These are phyloP conservation scores for Druon quercuslanigerum DNA, from an alignment of 1,140 invertebrate species.

Conservation along the genomic window DNA sequence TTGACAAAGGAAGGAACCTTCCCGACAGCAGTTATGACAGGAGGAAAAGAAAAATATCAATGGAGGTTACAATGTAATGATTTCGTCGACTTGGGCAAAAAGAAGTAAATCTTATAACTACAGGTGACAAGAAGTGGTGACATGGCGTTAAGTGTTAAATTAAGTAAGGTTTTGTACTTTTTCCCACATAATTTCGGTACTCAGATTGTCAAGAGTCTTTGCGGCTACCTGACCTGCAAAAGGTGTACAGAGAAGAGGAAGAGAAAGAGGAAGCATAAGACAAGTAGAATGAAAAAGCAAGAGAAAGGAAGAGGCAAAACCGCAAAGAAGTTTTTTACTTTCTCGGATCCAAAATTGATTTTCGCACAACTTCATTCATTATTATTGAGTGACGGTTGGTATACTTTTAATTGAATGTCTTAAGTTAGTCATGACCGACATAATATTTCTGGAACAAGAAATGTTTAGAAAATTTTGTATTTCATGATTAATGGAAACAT, in stretches of 20 bases:
- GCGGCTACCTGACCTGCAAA: conserved; percentile 2
- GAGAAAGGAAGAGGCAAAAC: conserved; percentile 37
- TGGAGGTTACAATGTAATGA: background rate
- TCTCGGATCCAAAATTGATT: no score
- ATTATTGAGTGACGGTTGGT: background rate
- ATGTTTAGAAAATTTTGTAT: no score
- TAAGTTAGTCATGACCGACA: no score
- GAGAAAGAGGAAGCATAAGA: background rate
- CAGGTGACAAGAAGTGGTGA: conserved; percentile 2
- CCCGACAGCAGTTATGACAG: background rate
- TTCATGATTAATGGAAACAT: no score
- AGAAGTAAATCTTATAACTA: conserved; percentile 27
- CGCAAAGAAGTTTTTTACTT: background rate
- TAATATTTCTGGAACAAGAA: no score
- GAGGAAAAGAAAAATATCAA: background rate
- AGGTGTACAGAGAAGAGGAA: background rate
- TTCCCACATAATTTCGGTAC: conserved; percentile 5
- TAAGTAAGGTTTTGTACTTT: conserved; percentile 26
- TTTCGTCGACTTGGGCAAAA: background rate
- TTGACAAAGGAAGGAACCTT: no score
- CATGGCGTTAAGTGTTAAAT: conserved; percentile 19
- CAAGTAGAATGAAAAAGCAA: conserved; percentile 42
- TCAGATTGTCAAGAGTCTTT: background rate
- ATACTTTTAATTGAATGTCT: no score
- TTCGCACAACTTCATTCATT: background rate